phyloP scores from a whole-genome alignment of 2,888 invertebrate species.

The Dastarcus helophoroides region DNA sequence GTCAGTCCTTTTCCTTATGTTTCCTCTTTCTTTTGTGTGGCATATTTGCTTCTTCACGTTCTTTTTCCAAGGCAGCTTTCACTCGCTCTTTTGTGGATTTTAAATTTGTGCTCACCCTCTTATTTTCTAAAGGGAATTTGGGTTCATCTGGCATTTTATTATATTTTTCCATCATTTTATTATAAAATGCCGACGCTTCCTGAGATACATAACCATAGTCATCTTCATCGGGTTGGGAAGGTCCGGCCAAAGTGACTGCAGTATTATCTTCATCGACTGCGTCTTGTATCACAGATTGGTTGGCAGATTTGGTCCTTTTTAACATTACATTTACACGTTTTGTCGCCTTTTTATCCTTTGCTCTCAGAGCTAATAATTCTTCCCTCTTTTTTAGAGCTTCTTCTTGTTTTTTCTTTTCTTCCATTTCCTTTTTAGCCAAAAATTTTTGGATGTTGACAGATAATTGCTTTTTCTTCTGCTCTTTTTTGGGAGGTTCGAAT shows the following conservation, averaged over 20 bases:
- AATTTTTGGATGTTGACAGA: slow-evolving; percentile 76
- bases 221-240: slow-evolving; percentile 77
- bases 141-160: slow-evolving; percentile 61
- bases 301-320: slow-evolving; percentile 80
- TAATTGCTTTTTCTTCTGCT: slow-evolving; percentile 52
- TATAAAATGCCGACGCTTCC: slow-evolving; percentile 68
- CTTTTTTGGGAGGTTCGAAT: slow-evolving; percentile 73
- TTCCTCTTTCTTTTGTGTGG: slow-evolving; percentile 54
- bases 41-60: slow-evolving; percentile 59
- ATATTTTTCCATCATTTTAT: slow-evolving; percentile 78
- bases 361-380: slow-evolving; percentile 49
- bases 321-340: slow-evolving; percentile 42
- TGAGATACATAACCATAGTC: slow-evolving; percentile 85
- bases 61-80: slow-evolving; percentile 58
- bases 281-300: slow-evolving; percentile 75
- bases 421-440: slow-evolving; percentile 68
- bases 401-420: slow-evolving; percentile 54
- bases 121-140: slow-evolving; percentile 49
- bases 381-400: slow-evolving; percentile 55
- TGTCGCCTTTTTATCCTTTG: slow-evolving; percentile 36
- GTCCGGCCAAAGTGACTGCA: slow-evolving; percentile 60
- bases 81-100: slow-evolving; percentile 61
- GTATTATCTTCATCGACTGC: slow-evolving; percentile 67
- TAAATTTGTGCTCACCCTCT: slow-evolving; percentile 41
- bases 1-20: slow-evolving; percentile 20